These are phyloP conservation scores for Esox masquinongy DNA, from an alignment of 2,797 vertebrate species.

Conservation along the genomic window DNA sequence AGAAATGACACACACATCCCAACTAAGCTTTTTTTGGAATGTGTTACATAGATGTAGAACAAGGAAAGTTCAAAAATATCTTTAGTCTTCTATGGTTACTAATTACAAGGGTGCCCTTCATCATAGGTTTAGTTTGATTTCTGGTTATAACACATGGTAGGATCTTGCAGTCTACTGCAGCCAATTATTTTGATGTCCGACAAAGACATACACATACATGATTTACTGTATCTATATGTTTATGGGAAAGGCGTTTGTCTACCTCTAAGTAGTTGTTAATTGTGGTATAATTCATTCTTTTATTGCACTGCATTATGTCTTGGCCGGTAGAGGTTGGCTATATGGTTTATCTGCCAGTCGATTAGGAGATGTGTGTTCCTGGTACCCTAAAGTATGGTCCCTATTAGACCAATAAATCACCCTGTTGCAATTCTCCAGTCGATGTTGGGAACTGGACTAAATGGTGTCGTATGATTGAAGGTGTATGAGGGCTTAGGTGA, in stretches of 20 bases:
- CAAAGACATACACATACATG: not conserved
- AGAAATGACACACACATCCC: not conserved
- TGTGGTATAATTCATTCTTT: not conserved
- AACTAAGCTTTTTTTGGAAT: not conserved
- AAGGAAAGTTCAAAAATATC: not conserved
- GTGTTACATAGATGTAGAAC: not conserved
- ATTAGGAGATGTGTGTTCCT: conserved; percentile 20
- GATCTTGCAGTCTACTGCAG: not conserved
- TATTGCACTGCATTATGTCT: not conserved
- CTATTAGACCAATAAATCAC: conserved; percentile 51
- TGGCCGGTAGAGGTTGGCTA: conserved; percentile 8
- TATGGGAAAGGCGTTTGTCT: not conserved
- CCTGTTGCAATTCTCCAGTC: not conserved
- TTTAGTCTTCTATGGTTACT: not conserved
- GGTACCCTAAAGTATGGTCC: conserved; percentile 33
- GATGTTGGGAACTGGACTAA: conserved; percentile 16
- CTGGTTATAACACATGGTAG: too few species aligned
- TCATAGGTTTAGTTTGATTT: not conserved
- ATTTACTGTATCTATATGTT: not conserved
- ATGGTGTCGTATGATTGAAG: conserved; percentile 17
- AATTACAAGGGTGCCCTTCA: not conserved
- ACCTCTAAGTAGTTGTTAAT: too few species aligned
- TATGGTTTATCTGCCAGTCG: conserved; percentile 45
- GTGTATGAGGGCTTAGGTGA: conserved; percentile 24
- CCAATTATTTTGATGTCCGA: too few species aligned